Conservation (phyloP, 2,888 invertebrate genomes). For the Hyppa rectilinea region DNA sequence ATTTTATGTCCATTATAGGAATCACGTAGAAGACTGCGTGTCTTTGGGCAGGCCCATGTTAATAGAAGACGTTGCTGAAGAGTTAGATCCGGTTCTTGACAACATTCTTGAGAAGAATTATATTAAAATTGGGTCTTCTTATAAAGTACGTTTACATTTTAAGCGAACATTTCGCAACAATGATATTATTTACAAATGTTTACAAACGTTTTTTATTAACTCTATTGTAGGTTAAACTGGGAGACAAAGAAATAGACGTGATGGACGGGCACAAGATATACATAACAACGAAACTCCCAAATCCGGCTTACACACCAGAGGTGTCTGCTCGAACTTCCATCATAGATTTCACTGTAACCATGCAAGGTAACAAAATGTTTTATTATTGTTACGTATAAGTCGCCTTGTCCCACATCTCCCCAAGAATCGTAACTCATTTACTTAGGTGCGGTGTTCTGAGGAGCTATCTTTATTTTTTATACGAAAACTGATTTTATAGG, state of each 20-base stretch:
- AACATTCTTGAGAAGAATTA: slow-evolving; percentile 96
- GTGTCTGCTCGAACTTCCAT: slow-evolving; percentile 95
- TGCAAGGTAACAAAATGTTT: slow-evolving; percentile 91
- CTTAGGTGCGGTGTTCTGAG: background rate
- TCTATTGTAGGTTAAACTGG: slow-evolving; percentile 93
- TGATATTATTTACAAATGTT: background rate
- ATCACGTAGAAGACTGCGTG: slow-evolving; percentile 96
- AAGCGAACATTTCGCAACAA: background rate
- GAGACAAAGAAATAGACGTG: slow-evolving; percentile 96
- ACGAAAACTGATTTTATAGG: slow-evolving; percentile 75
- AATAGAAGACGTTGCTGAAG: slow-evolving; percentile 96
- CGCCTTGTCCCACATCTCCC: background rate
- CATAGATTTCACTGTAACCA: slow-evolving; percentile 97
- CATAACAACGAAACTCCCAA: slow-evolving; percentile 96
- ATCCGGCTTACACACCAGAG: slow-evolving; percentile 97
- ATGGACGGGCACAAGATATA: slow-evolving; percentile 94
- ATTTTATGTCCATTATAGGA: slow-evolving; percentile 88
- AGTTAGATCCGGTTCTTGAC: slow-evolving; percentile 96
- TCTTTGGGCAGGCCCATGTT: slow-evolving; percentile 95
- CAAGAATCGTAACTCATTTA: background rate
- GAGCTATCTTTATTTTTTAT: background rate
- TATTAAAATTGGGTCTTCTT: slow-evolving; percentile 95
- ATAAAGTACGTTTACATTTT: slow-evolving; percentile 89
- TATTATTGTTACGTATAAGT: background rate
- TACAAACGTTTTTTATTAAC: background rate